phyloP scores from a whole-genome alignment of 2,113 vertebrate species.

The Ceyx margarethae region DNA sequence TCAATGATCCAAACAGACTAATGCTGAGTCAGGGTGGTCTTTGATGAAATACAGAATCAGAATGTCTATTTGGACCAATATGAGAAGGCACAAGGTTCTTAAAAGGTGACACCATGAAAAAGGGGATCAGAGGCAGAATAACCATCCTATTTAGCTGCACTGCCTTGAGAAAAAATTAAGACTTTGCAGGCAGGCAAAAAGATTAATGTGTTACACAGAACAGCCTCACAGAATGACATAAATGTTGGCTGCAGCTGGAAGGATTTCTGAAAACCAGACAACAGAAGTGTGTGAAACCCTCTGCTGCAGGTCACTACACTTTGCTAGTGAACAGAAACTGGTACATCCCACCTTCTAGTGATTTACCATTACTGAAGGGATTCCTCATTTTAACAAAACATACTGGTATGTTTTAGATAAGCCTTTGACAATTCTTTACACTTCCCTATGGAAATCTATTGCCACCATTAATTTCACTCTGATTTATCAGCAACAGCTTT shows the following conservation, averaged over 20 bases:
- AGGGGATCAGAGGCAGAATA: background rate
- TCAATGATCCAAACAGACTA: background rate
- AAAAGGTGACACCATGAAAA: background rate
- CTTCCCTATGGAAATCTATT: conserved; percentile 57
- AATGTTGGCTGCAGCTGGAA: background rate
- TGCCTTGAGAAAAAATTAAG: background rate
- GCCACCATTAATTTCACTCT: conserved; percentile 47
- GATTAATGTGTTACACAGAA: background rate
- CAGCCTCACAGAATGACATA: background rate
- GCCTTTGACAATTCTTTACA: conserved; percentile 34
- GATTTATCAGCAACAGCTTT: conserved; percentile 62
- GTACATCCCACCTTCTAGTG: background rate
- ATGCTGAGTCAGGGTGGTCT: background rate
- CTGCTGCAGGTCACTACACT: background rate
- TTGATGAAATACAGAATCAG: background rate
- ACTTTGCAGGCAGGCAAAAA: background rate
- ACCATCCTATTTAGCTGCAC: background rate
- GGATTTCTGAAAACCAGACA: background rate
- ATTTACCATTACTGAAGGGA: conserved; percentile 32
- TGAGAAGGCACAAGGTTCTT: background rate
- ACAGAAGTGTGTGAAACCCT: background rate
- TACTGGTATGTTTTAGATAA: conserved; percentile 28
- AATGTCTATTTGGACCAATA: background rate
- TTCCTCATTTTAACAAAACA: conserved; percentile 44
- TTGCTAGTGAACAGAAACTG: background rate